Evolutionary conservation across 2,888 invertebrate genomes (phyloP).

Genomic region (Machimus rusticus): DNA sequence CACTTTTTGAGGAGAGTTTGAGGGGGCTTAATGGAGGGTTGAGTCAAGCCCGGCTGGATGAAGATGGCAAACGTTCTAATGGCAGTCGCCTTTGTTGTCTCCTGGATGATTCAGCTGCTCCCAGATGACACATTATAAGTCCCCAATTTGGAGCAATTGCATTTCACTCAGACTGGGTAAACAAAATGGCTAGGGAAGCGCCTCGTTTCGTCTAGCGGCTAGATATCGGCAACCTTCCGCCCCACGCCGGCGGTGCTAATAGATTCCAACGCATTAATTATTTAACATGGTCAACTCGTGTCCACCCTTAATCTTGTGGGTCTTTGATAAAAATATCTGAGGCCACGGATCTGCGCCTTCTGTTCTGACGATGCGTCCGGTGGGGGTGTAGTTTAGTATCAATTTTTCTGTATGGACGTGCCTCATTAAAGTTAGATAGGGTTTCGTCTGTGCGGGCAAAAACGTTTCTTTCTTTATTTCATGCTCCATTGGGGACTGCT

Average conservation of each 20-base stretch:
- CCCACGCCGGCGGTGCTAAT: not conserved
- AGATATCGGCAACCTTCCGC: not conserved
- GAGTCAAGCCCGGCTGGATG: not conserved
- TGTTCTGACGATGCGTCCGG: not conserved
- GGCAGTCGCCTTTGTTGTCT: not conserved
- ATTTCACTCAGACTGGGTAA: not conserved
- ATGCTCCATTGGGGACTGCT: not conserved
- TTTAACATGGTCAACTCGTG: conserved; percentile 31
- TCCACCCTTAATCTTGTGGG: conserved; percentile 27
- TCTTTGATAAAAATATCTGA: conserved; percentile 6
- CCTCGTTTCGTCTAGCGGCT: not conserved
- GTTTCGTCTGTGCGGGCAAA: not conserved
- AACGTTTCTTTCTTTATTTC: conserved; percentile 21
- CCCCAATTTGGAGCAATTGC: not conserved
- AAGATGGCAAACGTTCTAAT: not conserved
- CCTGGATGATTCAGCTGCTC: conserved; percentile 16
- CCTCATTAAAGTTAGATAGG: conserved; percentile 28
- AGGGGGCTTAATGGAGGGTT: conserved; percentile 10
- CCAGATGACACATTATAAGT: conserved; percentile 20
- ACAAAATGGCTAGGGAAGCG: not conserved
- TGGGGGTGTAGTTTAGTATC: not conserved
- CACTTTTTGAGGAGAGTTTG: conserved; percentile 10
- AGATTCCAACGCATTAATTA: conserved; percentile 34
- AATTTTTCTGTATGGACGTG: conserved; percentile 30
- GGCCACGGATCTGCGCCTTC: not conserved